Percentiles rank a stretch among this genome's conserved stretches.
phyloP scores from a whole-genome alignment of 2,113 vertebrate species.

The Alouatta palliata region DNA sequence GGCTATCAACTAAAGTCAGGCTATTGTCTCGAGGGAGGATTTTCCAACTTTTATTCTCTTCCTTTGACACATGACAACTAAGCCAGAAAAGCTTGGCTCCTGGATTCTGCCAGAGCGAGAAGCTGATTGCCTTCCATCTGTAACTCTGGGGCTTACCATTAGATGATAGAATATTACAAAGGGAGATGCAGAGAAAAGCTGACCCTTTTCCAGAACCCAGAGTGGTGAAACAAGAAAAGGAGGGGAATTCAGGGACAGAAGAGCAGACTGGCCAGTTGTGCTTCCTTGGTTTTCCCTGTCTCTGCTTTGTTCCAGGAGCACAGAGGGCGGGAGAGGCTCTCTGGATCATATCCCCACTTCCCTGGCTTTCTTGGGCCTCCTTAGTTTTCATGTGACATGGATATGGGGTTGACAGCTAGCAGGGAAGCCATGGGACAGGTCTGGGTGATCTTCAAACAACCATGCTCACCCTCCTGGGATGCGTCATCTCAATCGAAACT shows the following conservation, averaged over 20 bases:
- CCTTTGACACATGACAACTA: neutral
- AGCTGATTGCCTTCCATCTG: neutral
- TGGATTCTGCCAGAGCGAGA: neutral
- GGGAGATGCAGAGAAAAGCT: neutral
- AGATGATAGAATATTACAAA: fast-evolving
- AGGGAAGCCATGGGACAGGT: neutral
- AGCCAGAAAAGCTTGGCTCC: neutral
- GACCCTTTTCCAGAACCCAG: neutral
- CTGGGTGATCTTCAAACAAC: neutral
- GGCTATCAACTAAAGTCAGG: neutral
- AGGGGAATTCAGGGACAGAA: fast-evolving
- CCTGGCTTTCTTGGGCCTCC: neutral
- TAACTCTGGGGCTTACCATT: fast-evolving
- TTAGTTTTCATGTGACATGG: fast-evolving
- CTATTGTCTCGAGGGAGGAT: neutral
- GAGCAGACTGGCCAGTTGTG: fast-evolving
- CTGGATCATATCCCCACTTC: neutral
- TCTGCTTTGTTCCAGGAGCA: too few species aligned
- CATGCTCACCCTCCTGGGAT: neutral
- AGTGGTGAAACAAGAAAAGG: neutral
- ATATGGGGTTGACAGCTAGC: neutral
- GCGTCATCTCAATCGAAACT: neutral
- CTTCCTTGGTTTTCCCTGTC: neutral
- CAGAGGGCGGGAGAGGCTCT: neutral
- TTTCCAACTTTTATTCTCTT: neutral